Base-by-base conservation (phyloP, 2,797 vertebrate genomes). In the Peromyscus attwateri region DNA sequence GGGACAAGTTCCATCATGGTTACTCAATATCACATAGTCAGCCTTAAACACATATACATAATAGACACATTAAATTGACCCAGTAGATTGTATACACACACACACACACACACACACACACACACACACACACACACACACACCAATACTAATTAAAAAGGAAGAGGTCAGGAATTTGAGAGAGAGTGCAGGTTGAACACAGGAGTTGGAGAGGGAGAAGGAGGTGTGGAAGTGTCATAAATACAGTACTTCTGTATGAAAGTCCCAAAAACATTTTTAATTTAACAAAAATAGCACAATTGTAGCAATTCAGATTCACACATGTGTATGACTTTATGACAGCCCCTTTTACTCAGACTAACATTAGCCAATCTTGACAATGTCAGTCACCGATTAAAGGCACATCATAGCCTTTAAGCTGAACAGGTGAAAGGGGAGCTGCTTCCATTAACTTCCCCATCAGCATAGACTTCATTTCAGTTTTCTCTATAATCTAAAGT, bases 121-220 rank as follows among this genome's bases (percentile, higher is more conserved):
- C 10, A 3, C 11, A 7, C 1, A 7, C 3, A 4, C 0, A 27
- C 55, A 60, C 23, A 27, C 25, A 62, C 37, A 5, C 27, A 64
- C 16, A 84, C 27, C 23, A 76, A 76, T 49, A 76, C 77, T 21
- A 79, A 79, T 21, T 87, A 25, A 23, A 52, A 70, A 85, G 31
- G 12, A 85, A n/a, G 43, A 70, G 12, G 21, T 1, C 21, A 70
- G 25, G 31, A 16, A n/a, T 27, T 87, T 87, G 43, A 87, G 12
- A 52, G 10, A 16, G 11, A 49, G 43, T 49, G 3, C 31, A n/a
- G 11, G 23, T 62, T 25, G n/a, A 60, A 37, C 55, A 46, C 29
- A 49, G 40, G 19, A 66, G 17, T 49, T 70, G 21, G 43, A 49
- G 31, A 21, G 29, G 11, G 29, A 16, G 31, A 70, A 52, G 17